phyloP scores from a whole-genome alignment of 2,113 vertebrate species.

The Todiramphus chloris region DNA sequence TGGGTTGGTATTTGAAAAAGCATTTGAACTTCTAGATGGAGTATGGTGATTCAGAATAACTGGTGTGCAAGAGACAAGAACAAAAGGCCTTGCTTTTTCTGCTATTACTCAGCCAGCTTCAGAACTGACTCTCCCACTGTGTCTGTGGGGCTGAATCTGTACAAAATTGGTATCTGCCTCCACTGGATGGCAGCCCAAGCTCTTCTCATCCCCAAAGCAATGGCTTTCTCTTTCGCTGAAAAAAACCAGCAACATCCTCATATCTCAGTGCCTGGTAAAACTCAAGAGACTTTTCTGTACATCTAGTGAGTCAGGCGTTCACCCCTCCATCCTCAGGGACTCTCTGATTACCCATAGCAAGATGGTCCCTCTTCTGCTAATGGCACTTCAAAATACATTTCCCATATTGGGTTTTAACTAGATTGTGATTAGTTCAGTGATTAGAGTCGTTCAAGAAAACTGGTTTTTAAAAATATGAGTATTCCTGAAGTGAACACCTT shows the following conservation, averaged over 20 bases:
- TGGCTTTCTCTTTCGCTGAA: background rate
- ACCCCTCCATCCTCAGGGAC: background rate
- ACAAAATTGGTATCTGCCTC: background rate
- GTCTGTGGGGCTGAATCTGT: rapidly evolving
- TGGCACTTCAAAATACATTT: background rate
- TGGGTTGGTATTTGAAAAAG: background rate
- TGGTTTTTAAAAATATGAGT: background rate
- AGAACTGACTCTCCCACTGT: rapidly evolving
- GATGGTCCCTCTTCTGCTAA: background rate
- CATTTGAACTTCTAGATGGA: background rate
- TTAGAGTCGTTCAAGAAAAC: background rate
- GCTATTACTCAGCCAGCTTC: rapidly evolving
- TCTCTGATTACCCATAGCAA: background rate
- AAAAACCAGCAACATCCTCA: rapidly evolving
- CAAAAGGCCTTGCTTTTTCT: background rate
- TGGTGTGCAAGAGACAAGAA: background rate
- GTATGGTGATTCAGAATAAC: background rate
- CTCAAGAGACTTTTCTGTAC: background rate
- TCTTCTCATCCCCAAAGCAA: background rate
- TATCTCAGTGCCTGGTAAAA: background rate
- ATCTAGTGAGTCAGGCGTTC: background rate
- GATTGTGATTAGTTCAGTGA: background rate
- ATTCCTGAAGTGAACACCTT: background rate
- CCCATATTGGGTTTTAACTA: background rate
- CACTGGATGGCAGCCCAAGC: conserved; percentile 62